Percentiles rank a stretch among this genome's conserved stretches.
phyloP scores from a whole-genome alignment of 37 sponge, comb jelly and placozoan genomes.

The Haliclona indistincta region DNA sequence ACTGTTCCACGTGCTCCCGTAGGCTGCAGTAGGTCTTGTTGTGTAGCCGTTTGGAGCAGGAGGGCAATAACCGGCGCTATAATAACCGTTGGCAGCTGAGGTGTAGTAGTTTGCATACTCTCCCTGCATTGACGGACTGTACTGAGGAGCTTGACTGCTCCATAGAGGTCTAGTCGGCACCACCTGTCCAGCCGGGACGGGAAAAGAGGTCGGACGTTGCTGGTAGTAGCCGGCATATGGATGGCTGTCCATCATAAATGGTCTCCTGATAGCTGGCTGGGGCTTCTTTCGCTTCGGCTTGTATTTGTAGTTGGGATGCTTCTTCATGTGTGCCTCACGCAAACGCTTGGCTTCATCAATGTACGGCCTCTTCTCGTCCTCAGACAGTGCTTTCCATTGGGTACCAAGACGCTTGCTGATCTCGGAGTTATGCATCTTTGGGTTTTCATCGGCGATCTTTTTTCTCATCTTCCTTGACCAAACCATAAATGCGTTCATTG shows the following conservation, averaged over 20 bases:
- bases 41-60: background rate
- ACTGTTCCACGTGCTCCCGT: no score
- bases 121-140: background rate
- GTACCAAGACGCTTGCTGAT: constrained; percentile 95
- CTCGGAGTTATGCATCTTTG: constrained; percentile 99
- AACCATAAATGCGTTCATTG: constrained; percentile 99
- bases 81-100: background rate
- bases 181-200: constrained; percentile 4
- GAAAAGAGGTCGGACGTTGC: constrained; percentile 23
- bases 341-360: constrained; percentile 93
- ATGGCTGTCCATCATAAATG: constrained; percentile 30
- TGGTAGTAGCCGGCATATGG: constrained; percentile 16
- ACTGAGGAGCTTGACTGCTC: background rate
- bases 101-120: background rate
- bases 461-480: constrained; percentile 96
- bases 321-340: constrained; percentile 93
- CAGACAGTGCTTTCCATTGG: constrained; percentile 92
- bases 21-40: background rate
- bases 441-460: constrained; percentile 98
- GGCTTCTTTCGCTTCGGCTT: constrained; percentile 96
- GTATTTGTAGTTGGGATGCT: constrained; percentile 99
- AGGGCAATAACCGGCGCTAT: background rate
- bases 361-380: constrained; percentile 94
- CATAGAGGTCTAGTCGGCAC: constrained; percentile 5
- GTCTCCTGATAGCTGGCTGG: constrained; percentile 22